Conservation (phyloP, 2,888 invertebrate species). For the Andrena dorsata region DNA sequence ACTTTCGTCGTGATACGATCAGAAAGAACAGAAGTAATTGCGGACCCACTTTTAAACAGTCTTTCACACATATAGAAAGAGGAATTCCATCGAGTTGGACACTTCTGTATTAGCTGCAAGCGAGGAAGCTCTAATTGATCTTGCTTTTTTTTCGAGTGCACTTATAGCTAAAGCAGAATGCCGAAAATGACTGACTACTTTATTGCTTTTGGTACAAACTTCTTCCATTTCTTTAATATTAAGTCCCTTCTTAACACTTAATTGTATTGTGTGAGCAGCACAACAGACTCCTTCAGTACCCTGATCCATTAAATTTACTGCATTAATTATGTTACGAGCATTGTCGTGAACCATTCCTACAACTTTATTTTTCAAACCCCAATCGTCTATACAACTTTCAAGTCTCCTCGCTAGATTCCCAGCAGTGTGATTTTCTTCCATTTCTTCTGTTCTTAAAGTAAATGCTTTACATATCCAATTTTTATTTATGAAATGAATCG, state of each 20-base stretch:
- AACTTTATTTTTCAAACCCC: no score
- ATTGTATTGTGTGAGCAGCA: conserved; percentile 4
- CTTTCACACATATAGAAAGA: not conserved
- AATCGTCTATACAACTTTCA: no score
- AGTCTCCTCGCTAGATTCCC: no score
- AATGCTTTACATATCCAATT: no score
- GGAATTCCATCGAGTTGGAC: not conserved
- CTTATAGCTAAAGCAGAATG: conserved; percentile 2
- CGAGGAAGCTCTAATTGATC: not conserved
- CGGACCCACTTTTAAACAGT: not conserved
- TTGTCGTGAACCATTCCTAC: no score
- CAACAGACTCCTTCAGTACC: not conserved
- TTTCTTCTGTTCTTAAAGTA: no score
- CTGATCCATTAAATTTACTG: not conserved
- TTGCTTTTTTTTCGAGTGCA: not conserved
- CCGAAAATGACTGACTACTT: conserved; percentile 1
- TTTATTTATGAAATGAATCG: no score
- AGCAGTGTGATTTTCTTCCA: no score
- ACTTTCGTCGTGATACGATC: not conserved
- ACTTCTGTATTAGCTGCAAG: not conserved
- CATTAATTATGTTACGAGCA: no score
- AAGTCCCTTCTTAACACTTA: not conserved
- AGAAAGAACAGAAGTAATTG: not conserved
- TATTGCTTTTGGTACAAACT: not conserved
- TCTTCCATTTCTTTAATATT: not conserved